Percentiles rank a stretch among this genome's conserved stretches.
Evolutionary conservation across 1,140 invertebrate genomes (phyloP).

Genomic region (Trichogramma pretiosum): DNA sequence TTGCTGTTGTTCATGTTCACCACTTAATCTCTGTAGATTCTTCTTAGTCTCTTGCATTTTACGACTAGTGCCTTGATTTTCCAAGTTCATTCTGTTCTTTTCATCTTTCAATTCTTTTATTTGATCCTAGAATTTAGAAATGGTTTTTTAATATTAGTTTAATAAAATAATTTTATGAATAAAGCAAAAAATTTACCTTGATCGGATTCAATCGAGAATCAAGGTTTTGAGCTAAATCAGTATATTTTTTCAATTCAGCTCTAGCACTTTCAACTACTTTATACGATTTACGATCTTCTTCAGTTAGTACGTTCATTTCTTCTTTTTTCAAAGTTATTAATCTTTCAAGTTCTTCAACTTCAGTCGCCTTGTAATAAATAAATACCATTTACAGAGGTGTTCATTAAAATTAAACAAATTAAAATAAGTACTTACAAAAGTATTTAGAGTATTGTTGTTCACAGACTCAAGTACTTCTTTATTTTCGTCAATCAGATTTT

Average conservation of each 20-base stretch:
- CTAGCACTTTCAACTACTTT: constrained; percentile 33
- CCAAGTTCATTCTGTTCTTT: constrained; percentile 24
- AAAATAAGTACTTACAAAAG: constrained; percentile 37
- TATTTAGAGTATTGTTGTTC: constrained; percentile 21
- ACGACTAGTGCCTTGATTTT: constrained; percentile 16
- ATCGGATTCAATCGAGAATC: constrained; percentile 23
- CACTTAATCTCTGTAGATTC: constrained; percentile 22
- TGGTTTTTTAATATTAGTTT: too few species aligned
- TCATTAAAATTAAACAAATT: too few species aligned
- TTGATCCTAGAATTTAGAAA: constrained; percentile 32
- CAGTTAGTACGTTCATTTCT: constrained; percentile 31
- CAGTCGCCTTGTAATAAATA: too few species aligned
- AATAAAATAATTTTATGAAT: neutral
- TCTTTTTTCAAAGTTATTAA: constrained; percentile 32
- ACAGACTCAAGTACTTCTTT: constrained; percentile 36
- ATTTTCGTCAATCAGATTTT: constrained; percentile 32
- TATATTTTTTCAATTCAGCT: constrained; percentile 21
- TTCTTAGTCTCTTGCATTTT: constrained; percentile 17
- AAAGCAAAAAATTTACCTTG: constrained; percentile 20
- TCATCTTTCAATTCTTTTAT: constrained; percentile 30
- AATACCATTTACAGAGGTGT: constrained; percentile 7
- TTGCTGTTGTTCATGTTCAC: constrained; percentile 28
- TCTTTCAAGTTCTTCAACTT: constrained; percentile 40
- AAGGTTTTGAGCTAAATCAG: constrained; percentile 21
- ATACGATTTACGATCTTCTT: constrained; percentile 30